These are phyloP conservation scores for Sarotherodon lohbergeri DNA, from an alignment of 2,113 vertebrate species.

Conservation along the genomic window DNA sequence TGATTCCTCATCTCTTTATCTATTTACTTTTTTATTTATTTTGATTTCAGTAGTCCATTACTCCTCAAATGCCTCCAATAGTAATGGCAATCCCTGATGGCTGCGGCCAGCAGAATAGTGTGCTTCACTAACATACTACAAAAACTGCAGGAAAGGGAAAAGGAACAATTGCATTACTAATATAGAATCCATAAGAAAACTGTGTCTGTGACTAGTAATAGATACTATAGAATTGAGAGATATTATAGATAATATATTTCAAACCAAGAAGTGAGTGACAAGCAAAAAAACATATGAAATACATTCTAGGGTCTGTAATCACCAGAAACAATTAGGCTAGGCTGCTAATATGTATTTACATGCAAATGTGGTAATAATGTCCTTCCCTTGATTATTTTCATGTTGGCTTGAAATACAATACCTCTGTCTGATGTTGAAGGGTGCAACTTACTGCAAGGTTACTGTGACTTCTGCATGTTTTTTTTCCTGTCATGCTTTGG, in stretches of 20 bases:
- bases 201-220: not conserved
- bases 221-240: not conserved
- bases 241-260: not conserved
- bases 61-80: not conserved
- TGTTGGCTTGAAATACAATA: not conserved
- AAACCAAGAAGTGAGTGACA: not conserved
- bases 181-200: not conserved
- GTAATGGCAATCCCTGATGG: not conserved
- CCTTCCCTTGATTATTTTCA: not conserved
- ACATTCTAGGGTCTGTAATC: not conserved
- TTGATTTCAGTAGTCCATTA: not conserved
- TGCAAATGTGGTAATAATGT: not conserved
- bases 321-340: not conserved
- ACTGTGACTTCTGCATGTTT: not conserved
- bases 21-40: not conserved
- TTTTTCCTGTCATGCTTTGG: not conserved
- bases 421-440: not conserved
- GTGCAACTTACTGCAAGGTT: not conserved
- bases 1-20: not conserved
- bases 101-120: not conserved
- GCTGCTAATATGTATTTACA: not conserved
- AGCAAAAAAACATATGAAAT: not conserved
- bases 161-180: not conserved
- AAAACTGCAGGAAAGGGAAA: not conserved
- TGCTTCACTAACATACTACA: not conserved